Evolutionary conservation across 2,113 vertebrate species (phyloP).

Genomic region (Notothenia rossii): DNA sequence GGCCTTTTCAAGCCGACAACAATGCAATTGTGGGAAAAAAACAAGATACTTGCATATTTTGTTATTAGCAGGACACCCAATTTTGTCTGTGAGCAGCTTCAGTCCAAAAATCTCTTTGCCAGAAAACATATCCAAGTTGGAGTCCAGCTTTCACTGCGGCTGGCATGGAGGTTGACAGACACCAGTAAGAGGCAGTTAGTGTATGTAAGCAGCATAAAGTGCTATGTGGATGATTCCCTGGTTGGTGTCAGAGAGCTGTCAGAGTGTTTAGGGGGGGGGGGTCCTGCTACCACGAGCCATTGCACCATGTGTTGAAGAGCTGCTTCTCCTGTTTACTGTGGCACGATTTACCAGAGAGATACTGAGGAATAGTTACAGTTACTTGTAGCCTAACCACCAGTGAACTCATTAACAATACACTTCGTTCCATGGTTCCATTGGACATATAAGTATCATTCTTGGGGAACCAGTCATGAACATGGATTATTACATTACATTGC

Average conservation of each 20-base stretch:
- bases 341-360: conserved; percentile 37
- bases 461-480: too few relatives aligned
- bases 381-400: conserved; percentile 33
- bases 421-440: conserved; percentile 25
- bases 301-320: conserved; percentile 36
- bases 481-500: too few relatives aligned
- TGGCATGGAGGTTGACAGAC: conserved; percentile 5
- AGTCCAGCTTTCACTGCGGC: background rate
- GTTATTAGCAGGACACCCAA: background rate
- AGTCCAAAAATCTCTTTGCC: background rate
- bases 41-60: background rate
- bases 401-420: conserved; percentile 28
- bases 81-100: background rate
- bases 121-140: background rate
- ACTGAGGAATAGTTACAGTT: conserved; percentile 36
- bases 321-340: conserved; percentile 32
- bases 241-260: conserved; percentile 15
- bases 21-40: background rate
- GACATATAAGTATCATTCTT: background rate
- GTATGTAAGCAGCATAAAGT: conserved; percentile 13
- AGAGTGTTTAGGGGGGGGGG: background rate
- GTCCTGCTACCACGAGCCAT: conserved; percentile 14
- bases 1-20: background rate
- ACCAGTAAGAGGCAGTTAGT: conserved; percentile 6
- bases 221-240: conserved; percentile 18